Evolutionary conservation across 2,888 invertebrate species (phyloP), one percentile per base, ranked within the genome.

Genomic region (Microdon myrmicae): DNA sequence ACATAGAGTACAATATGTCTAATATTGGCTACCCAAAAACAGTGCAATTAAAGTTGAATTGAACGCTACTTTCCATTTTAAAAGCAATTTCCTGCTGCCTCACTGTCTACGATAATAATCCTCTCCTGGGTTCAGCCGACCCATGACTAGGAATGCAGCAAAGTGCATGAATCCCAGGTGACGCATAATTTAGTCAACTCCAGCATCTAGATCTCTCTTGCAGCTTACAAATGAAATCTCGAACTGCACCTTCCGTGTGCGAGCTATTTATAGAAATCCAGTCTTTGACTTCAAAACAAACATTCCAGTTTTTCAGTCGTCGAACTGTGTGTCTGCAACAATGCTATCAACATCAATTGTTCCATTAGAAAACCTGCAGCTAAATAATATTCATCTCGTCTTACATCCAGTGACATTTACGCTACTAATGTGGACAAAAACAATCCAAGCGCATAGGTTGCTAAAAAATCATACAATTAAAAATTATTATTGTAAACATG

Each of bases 191-290:
- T 34, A 45, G 17, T 25, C 47, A 35, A 37, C 9, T 31, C 29
- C 17, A 32, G 12, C 26, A 17, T 34, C 19, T 35, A 45, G 23
- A 28, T 17, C 8, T 5, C 14, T 9, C 8, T 17, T n/a, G n/a
- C n/a, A n/a, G n/a, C n/a, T n/a, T n/a, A n/a, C n/a, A n/a, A n/a
- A n/a, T n/a, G n/a, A n/a, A n/a, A n/a, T n/a, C n/a, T n/a, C n/a
- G n/a, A n/a, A n/a, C n/a, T n/a, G n/a, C n/a, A n/a, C n/a, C n/a
- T n/a, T n/a, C n/a, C n/a, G n/a, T n/a, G n/a, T n/a, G n/a, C n/a
- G n/a, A 26, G 41, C 64, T 64, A 64, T 64, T 64, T 64, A 51
- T 64, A 56, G 64, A 64, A 64, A 56, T 64, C 64, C 56, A 56
- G 64, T 64, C 51, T 64, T 64, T 35, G 64, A 56, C 64, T 56